Evolutionary conservation across 2,797 vertebrate species (phyloP), one percentile per base, ranked within the genome.

Genomic region (Ptychadena robeensis): DNA sequence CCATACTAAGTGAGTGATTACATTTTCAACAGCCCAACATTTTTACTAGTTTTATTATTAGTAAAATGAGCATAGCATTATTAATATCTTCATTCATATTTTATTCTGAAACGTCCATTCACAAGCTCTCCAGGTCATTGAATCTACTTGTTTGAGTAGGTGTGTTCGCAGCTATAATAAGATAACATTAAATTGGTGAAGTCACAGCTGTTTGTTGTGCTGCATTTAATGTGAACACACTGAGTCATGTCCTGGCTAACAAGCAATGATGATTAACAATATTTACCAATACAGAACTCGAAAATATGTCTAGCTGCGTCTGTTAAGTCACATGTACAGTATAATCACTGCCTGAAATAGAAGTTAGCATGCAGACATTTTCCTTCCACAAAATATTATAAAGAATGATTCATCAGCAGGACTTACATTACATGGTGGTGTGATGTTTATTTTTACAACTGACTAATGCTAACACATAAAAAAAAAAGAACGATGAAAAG

Each of bases 201-300:
- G 15, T 67, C 65, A 3, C 31, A 35, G 31, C 65, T 67, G 65
- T 67, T 67, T 34, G 65, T 67, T 67, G 27, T 32, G 9, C 6
- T 32, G 12, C 32, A 67, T 67, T 67, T 22, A 34, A 6, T 3
- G 0, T 18, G 31, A 67, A 35, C 12, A 67, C 31, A 35, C 28
- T 15, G 65, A 30, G 7, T 14, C 34, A 67, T 67, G 65, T 68
- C 65, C 65, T 68, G 65, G 65, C 32, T 68, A 31, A 34, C 31
- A 34, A 31, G 30, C 18, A 18, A 30, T 15, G 65, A 31, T 68
- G 8, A 68, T 35, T 31, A 35, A 67, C 65, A 34, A 34, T 67
- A 67, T 67, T 67, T 34, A 67, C 65, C 2, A 15, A 34, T 67
- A 67, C 15, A 32, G 11, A 9, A 31, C 64, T 18, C 10, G 18